Base-by-base conservation (phyloP, 1,140 invertebrate genomes). In the Drosophila nasuta region DNA sequence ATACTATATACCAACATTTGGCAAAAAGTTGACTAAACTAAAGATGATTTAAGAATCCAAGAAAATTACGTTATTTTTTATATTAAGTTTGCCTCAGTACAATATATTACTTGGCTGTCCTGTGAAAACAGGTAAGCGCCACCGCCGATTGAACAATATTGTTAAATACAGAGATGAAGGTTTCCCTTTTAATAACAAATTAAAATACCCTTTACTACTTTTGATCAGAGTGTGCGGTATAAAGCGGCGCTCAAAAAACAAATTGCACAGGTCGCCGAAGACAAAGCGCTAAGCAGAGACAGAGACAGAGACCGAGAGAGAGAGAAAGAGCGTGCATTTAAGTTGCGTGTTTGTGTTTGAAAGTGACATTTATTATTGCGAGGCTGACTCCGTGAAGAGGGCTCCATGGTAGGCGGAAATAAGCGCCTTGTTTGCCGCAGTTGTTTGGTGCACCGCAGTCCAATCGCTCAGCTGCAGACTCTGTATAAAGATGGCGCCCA, bases 401-500 rank as follows among this genome's bases (percentile, higher is more conserved):
- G 54, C 11, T 6, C 6, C 5, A 4, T 17, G 10, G 43, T 82
- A 82, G 0, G 56, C 63, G 1, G 45, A 13, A 15, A 87, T 68
- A 0, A 59, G 11, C 6, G n/a, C 52, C 45, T 77, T 77, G 11
- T 43, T 8, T 2, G 48, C 3, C 13, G 25, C 41, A 25, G 20
- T 25, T 25, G 20, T 25, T 25, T 25, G 20, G 13, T 13, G 1
- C 7, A 30, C 2, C 3, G 33, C 52, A 0, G 6, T 15, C 45
- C 52, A 82, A 25, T 75, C 67, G 41, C 68, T 67, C 25, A 77
- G 15, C 11, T 67, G 17, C 5, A 79, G 62, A 3, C 51, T 52
- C 13, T 88, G 71, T 13, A 92, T 57, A 57, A 78, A 91, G 15
- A 92, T 59, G 38, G 85, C 85, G 1, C 91, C 91, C 20, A 92